Base-by-base conservation (phyloP, 2,888 invertebrate genomes). In the Orthonevra nobilis region DNA sequence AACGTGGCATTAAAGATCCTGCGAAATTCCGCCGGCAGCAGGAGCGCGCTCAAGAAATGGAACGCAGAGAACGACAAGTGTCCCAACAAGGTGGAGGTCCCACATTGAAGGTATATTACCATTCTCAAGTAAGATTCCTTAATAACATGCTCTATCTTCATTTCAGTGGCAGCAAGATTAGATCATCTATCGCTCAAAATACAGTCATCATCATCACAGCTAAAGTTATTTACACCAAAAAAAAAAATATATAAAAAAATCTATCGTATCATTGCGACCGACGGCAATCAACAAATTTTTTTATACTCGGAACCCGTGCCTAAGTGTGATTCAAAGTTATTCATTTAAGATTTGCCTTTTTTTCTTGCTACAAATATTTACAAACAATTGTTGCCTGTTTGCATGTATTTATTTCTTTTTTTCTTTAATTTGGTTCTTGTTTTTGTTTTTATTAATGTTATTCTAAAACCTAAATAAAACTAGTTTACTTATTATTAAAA, bases 1-100 rank as follows among this genome's bases (percentile, higher is more conserved):
- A 88, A 0, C 90, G 93, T 2, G 94, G 94, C 0, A 90, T 94
- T 2, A 93, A 92, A 84, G 92, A 94, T 86, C 89, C 92, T 0
- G 91, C 91, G 14, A 90, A 89, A 44, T 89, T 93, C 1, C 90
- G 89, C 68, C 89, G 91, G 7, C 91, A 91, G 86, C 92, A 93
- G 84, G 90, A 91, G 82, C 87, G 90, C n/a, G 87, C 90, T 0
- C 90, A 90, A 10, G 92, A 92, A 64, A 87, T 91, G 84, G 92
- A 92, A 79, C 90, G 88, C 14, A 87, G 90, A 1, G 91, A 92
- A 81, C 87, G 89, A 73, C 91, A 92, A 28, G 84, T 85, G 0
- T 85, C 85, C 0, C 84, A 85, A 1, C 82, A 83, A 34, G 87
- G 87, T n/a, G 85, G 83, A 0, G 82, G 81, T 2, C 83, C 85